These are phyloP conservation scores for Pollenia angustigena DNA, from an alignment of 2,888 invertebrate genomes.

Conservation along the genomic window DNA sequence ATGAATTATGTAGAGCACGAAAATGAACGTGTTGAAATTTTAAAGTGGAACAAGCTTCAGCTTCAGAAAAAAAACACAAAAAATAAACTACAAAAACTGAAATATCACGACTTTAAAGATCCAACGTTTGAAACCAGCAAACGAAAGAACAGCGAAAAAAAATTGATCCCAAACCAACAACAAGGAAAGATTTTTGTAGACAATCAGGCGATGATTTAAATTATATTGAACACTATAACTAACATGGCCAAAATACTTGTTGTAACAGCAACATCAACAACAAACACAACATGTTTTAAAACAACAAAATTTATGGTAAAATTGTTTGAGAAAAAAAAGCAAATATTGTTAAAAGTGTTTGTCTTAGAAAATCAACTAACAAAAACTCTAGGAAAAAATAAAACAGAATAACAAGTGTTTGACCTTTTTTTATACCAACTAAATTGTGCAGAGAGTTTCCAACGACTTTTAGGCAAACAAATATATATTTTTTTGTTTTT, in stretches of 20 bases:
- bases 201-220: constrained; percentile 74
- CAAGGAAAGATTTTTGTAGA: constrained; percentile 63
- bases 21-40: constrained; percentile 78
- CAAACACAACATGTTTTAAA: constrained; percentile 28
- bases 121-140: constrained; percentile 24
- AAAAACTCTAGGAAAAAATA: not conserved
- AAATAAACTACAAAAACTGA: constrained; percentile 26
- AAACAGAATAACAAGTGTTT: constrained; percentile 70
- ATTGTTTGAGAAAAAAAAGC: constrained; percentile 16
- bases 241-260: constrained; percentile 43
- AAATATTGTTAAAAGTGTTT: constrained; percentile 44
- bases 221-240: constrained; percentile 71
- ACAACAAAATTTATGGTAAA: constrained; percentile 27
- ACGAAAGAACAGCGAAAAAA: constrained; percentile 2
- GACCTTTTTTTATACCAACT: constrained; percentile 51
- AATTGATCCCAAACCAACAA: constrained; percentile 20
- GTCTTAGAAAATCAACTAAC: not conserved
- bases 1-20: constrained; percentile 84
- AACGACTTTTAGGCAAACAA: constrained; percentile 28
- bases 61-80: constrained; percentile 16
- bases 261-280: constrained; percentile 8
- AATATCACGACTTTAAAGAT: constrained; percentile 64
- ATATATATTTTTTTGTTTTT: constrained; percentile 19
- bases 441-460: constrained; percentile 26
- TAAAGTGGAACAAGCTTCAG: constrained; percentile 71